These are phyloP conservation scores for Liodrosophila aerea DNA, from an alignment of 2,888 invertebrate genomes.

Conservation along the genomic window DNA sequence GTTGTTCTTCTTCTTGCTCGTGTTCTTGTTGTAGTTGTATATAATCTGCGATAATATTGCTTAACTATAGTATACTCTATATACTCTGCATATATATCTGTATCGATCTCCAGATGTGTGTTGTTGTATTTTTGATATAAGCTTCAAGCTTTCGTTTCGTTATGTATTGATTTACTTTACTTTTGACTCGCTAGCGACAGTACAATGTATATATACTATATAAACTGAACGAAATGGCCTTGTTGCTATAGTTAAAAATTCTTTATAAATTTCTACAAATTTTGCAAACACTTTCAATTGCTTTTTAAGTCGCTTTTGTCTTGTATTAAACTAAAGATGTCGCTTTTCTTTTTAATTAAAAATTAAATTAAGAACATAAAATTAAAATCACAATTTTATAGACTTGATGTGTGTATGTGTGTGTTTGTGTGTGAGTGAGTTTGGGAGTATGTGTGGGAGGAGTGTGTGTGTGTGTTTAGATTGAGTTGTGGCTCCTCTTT, in stretches of 20 bases:
- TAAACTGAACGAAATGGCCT: background rate
- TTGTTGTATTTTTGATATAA: conserved; percentile 16
- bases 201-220: conserved; percentile 1
- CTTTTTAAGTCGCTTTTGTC: conserved; percentile 21
- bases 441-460: conserved; percentile 21
- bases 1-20: conserved; percentile 21
- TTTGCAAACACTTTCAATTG: background rate
- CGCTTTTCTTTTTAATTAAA: conserved; percentile 37
- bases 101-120: conserved; percentile 18
- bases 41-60: conserved; percentile 45
- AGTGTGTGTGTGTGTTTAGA: conserved; percentile 41
- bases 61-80: conserved; percentile 33
- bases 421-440: conserved; percentile 22
- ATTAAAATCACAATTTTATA: conserved; percentile 83
- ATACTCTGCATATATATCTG: conserved; percentile 14
- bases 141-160: conserved; percentile 36
- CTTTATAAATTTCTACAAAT: background rate
- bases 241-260: background rate
- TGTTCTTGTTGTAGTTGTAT: conserved; percentile 39
- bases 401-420: conserved; percentile 78
- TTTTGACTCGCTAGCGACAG: background rate
- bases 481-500: conserved; percentile 25
- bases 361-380: conserved; percentile 78
- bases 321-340: conserved; percentile 56
- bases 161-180: conserved; percentile 14